These are phyloP conservation scores for Hypselothyrea guttata DNA, from an alignment of 2,888 invertebrate genomes.

Conservation along the genomic window DNA sequence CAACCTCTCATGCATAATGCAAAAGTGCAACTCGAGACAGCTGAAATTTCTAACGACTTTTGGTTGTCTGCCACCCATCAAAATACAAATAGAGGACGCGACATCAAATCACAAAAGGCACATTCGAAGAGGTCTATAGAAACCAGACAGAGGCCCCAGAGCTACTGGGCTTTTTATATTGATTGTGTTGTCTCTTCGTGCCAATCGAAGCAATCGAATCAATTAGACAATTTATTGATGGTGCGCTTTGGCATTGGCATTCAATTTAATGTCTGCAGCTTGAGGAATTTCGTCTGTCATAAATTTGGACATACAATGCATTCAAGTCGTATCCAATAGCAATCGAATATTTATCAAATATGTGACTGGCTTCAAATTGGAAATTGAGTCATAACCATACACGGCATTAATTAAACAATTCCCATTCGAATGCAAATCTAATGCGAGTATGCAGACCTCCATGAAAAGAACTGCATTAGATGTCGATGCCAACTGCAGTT, in stretches of 20 bases:
- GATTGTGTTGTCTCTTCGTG: slow-evolving; percentile 19
- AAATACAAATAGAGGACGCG: slow-evolving; percentile 23
- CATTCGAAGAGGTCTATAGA: too few relatives aligned
- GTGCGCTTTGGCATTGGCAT: slow-evolving; percentile 65
- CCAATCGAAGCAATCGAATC: slow-evolving; percentile 54
- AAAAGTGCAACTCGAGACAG: slow-evolving; percentile 62
- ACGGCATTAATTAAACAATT: slow-evolving; percentile 47
- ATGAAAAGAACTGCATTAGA: slow-evolving; percentile 24
- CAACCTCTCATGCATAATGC: slow-evolving; percentile 66
- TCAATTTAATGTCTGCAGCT: slow-evolving; percentile 50
- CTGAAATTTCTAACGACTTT: slow-evolving; percentile 63
- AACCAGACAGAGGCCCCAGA: not conserved
- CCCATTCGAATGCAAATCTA: slow-evolving; percentile 54
- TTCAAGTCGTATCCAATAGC: slow-evolving; percentile 1
- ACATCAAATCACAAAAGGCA: not conserved
- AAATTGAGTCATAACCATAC: slow-evolving; percentile 50
- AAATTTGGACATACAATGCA: slow-evolving; percentile 28
- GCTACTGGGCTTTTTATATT: slow-evolving; percentile 62
- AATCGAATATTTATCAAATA: not conserved
- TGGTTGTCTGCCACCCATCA: slow-evolving; percentile 45
- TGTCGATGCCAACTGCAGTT: slow-evolving; percentile 14
- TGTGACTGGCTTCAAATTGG: not conserved
- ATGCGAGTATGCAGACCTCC: slow-evolving; percentile 24
- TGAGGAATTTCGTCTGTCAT: slow-evolving; percentile 47
- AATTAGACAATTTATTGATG: slow-evolving; percentile 64